A percentile compares a stretch with the other conserved stretches of the same genome.
These are phyloP conservation scores for Saccostrea glomerata DNA, from an alignment of 1,140 invertebrate species.

Conservation along the genomic window DNA sequence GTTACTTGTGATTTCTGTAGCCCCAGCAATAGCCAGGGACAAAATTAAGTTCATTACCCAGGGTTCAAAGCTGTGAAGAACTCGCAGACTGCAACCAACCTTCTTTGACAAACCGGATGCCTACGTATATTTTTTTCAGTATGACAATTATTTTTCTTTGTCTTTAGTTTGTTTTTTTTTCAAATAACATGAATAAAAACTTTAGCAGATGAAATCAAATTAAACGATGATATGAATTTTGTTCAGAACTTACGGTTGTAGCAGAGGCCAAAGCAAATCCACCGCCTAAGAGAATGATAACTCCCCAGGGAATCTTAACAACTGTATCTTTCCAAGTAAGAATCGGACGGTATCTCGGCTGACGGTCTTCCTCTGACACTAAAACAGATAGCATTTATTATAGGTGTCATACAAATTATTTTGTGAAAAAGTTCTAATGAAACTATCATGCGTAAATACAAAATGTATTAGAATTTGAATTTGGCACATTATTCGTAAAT, in stretches of 20 bases:
- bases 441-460: too few species aligned
- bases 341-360: constrained; percentile 62
- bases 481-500: too few species aligned
- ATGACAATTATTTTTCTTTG: neutral
- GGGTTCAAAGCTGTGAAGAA: constrained; percentile 63
- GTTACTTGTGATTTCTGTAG: constrained; percentile 81
- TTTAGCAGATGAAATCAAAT: neutral
- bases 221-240: neutral
- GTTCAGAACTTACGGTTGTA: constrained; percentile 80
- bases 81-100: constrained; percentile 67
- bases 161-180: neutral
- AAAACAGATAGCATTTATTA: neutral
- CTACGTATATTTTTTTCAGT: constrained; percentile 56
- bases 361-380: neutral
- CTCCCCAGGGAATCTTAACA: constrained; percentile 79
- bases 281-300: constrained; percentile 83
- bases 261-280: constrained; percentile 90
- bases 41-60: constrained; percentile 75
- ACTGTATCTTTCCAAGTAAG: constrained; percentile 77
- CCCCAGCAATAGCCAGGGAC: constrained; percentile 73
- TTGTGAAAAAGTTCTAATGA: too few species aligned
- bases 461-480: too few species aligned
- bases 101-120: constrained; percentile 70
- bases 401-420: neutral
- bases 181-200: neutral